Evolutionary conservation across 2,797 vertebrate species (phyloP).

Genomic region (Sandelia bainsii): DNA sequence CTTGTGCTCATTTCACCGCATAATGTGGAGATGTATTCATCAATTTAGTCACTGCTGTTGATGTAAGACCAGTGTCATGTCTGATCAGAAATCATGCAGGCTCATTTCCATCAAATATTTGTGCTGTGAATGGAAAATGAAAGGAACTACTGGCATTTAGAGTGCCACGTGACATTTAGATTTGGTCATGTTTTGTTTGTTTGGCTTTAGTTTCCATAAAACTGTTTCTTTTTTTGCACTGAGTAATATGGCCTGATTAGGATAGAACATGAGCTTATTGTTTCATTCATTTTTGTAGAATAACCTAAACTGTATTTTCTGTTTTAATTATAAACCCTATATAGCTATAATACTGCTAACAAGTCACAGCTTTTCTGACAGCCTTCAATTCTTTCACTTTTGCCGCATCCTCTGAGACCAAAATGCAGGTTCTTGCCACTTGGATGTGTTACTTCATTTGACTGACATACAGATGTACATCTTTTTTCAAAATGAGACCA

Average conservation of each 20-base stretch:
- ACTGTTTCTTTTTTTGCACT: not conserved
- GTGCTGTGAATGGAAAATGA: not conserved
- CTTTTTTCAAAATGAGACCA: not conserved
- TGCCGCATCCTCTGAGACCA: not conserved
- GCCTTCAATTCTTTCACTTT: slow-evolving; percentile 2
- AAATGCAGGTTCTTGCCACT: not conserved
- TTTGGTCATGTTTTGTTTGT: not conserved
- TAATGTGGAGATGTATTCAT: not conserved
- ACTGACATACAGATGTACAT: not conserved
- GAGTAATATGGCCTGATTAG: not conserved
- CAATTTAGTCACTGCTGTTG: not conserved
- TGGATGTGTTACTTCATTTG: slow-evolving; percentile 2
- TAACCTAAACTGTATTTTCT: not conserved
- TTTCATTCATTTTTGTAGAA: too few relatives aligned
- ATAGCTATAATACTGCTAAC: slow-evolving; percentile 3
- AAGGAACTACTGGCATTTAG: not conserved
- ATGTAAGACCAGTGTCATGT: not conserved
- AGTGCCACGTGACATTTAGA: not conserved
- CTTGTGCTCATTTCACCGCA: not conserved
- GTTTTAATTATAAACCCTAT: not conserved
- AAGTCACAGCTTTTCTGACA: not conserved
- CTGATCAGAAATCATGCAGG: not conserved
- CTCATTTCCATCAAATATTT: not conserved
- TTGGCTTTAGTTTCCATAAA: not conserved
- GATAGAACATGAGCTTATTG: too few relatives aligned